These are phyloP conservation scores for Microtus pennsylvanicus DNA, from an alignment of 2,113 vertebrate genomes.

Conservation along the genomic window DNA sequence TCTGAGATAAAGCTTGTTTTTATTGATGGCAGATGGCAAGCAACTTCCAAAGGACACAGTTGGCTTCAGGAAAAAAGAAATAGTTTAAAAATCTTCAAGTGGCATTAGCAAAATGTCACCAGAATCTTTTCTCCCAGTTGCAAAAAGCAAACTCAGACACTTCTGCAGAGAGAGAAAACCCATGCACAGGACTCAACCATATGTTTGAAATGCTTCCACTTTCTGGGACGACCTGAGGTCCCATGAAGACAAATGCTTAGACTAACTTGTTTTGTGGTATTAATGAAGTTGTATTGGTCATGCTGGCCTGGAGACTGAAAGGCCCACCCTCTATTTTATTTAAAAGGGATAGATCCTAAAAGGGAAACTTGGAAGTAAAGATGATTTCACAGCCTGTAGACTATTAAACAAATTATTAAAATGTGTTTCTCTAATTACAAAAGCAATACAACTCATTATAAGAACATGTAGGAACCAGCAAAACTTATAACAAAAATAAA, in stretches of 20 bases:
- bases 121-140: slow-evolving; percentile 45
- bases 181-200: slow-evolving; percentile 40
- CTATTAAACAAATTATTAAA: slow-evolving; percentile 53
- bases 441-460: slow-evolving; percentile 36
- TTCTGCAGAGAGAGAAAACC: slow-evolving; percentile 45
- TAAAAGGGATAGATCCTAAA: neutral
- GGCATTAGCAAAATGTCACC: slow-evolving; percentile 76
- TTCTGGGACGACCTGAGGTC: slow-evolving; percentile 1
- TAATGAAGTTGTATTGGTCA: slow-evolving; percentile 62
- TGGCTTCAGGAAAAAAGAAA: slow-evolving; percentile 75
- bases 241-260: neutral
- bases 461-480: slow-evolving; percentile 11
- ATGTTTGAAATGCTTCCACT: slow-evolving; percentile 75
- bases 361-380: slow-evolving; percentile 34
- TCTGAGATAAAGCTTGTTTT: slow-evolving; percentile 79
- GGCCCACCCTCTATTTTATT: slow-evolving; percentile 50
- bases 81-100: slow-evolving; percentile 76
- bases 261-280: slow-evolving; percentile 48
- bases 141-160: slow-evolving; percentile 64
- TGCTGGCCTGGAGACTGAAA: slow-evolving; percentile 10
- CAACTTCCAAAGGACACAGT: slow-evolving; percentile 62
- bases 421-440: slow-evolving; percentile 43
- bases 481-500: slow-evolving; percentile 15
- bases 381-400: neutral
- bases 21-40: slow-evolving; percentile 74